Percentiles rank a stretch among this genome's conserved stretches.
Conservation (phyloP, 2,113 vertebrate genomes). For the Anoura caudifer region DNA sequence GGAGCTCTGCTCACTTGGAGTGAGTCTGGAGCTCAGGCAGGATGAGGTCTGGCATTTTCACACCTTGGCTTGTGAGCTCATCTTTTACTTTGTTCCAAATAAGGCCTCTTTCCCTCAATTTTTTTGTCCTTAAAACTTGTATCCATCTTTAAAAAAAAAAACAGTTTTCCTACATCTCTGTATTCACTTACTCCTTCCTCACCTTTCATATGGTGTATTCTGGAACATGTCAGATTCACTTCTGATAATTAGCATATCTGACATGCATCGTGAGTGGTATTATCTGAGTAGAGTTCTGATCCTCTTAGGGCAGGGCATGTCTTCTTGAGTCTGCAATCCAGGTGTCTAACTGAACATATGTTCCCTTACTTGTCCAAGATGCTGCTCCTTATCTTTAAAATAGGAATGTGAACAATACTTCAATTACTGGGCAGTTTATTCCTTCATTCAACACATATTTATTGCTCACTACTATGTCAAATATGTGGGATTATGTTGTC, state of each 20-base stretch:
- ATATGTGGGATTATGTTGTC: no score
- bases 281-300: neutral
- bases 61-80: neutral
- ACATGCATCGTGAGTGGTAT: neutral
- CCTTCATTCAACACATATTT: neutral
- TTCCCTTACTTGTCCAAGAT: neutral
- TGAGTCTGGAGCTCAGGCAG: neutral
- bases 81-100: neutral
- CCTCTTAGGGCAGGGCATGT: neutral
- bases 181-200: neutral
- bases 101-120: neutral
- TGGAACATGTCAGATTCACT: neutral
- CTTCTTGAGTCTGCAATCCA: neutral
- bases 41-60: neutral
- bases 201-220: neutral
- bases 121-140: neutral
- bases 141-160: neutral
- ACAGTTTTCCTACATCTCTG: neutral
- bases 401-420: neutral
- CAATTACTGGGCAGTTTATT: neutral
- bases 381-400: neutral
- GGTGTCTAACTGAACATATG: neutral
- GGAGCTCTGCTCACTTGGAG: neutral
- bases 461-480: no score
- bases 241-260: no score